phyloP scores from a whole-genome alignment of 2,888 invertebrate species.

The Fragum fragum region DNA sequence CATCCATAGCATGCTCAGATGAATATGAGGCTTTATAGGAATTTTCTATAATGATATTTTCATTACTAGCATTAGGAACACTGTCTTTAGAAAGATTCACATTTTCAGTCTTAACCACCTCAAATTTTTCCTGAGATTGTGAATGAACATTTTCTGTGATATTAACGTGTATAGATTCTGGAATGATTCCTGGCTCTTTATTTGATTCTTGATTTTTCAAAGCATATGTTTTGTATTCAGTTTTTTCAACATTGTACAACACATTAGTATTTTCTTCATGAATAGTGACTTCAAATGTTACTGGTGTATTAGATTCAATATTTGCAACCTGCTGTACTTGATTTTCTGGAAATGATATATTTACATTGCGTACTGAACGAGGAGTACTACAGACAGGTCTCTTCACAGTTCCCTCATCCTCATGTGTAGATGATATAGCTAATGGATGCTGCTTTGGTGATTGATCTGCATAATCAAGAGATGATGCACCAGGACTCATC shows the following conservation, averaged over 20 bases:
- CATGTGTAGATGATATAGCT: constrained; percentile 31
- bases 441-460: constrained; percentile 54
- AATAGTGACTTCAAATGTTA: constrained; percentile 77
- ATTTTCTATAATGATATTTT: constrained; percentile 52
- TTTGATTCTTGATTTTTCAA: constrained; percentile 56
- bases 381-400: constrained; percentile 63
- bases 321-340: constrained; percentile 49
- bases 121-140: constrained; percentile 68
- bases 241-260: constrained; percentile 79
- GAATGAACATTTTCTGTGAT: constrained; percentile 72
- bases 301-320: constrained; percentile 52
- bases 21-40: constrained; percentile 58
- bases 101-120: constrained; percentile 66
- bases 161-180: constrained; percentile 78
- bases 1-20: constrained; percentile 59
- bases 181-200: constrained; percentile 61
- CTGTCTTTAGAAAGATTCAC: constrained; percentile 61
- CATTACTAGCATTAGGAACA: constrained; percentile 23
- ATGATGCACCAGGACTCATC: constrained; percentile 58
- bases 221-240: constrained; percentile 78
- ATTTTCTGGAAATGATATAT: constrained; percentile 55
- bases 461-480: constrained; percentile 55
- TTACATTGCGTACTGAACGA: constrained; percentile 39
- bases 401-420: constrained; percentile 34
- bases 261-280: constrained; percentile 79